Evolutionary conservation across 2,888 invertebrate species (phyloP), one percentile per base, ranked within the genome.

Genomic region (Nowickia ferox): DNA sequence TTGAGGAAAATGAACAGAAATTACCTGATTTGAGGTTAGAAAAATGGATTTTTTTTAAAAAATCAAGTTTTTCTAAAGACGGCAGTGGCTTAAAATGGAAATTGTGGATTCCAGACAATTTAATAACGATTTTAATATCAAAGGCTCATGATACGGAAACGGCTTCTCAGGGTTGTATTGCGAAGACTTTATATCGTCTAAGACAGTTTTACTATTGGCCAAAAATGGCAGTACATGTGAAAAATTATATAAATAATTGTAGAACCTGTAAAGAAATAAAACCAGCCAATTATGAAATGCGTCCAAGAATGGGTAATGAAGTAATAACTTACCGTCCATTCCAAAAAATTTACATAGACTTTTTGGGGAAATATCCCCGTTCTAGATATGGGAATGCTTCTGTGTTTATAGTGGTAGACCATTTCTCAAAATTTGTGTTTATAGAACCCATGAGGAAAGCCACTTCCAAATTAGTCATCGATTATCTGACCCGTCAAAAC

Each of bases 141-240:
- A n/a, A 48, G 8, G 48, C n/a, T 1, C n/a, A 48, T n/a, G 48
- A 48, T 15, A 48, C 48, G 17, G 61, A 11, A 61, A 61, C 30
- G 1, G 48, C n/a, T 48, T 48, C 48, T n/a, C 11, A 46, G 3
- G 46, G 22, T 3, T 22, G 55, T 9, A 11, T 55, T 11, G 55
- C 22, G 30, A 30, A 55, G 22, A 55, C 55, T 1, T 30, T 55
- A 11, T 11, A 55, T 55, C 11, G 55, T 1, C 5, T 55, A 4
- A 51, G 51, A 9, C 51, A 51, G 8, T 57, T 57, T 57, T 57
- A 57, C 11, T 57, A 57, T 30, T 30, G 57, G 57, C 57, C 57
- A 30, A 30, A 30, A 30, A 30, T 30, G 30, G 30, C 30, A 30
- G 4, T 30, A 30, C 30, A 57, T 57, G 57, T 57, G 3, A 57